Evolutionary conservation across 2,888 invertebrate species (phyloP).

Genomic region (Eupithecia inturbata): DNA sequence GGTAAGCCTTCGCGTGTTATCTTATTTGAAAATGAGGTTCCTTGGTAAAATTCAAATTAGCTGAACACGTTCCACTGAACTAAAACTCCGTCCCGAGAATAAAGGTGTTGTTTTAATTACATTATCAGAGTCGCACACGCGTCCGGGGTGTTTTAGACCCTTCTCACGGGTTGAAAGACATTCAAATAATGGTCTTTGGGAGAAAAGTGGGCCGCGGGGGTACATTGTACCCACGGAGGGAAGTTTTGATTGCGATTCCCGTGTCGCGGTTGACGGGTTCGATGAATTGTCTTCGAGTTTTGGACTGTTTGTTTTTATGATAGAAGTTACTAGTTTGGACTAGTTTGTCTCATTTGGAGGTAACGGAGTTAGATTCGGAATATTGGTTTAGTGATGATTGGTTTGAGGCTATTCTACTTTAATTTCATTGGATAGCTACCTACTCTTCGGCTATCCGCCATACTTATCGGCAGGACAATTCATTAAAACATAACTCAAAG

Average conservation of each 20-base stretch:
- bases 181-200: conserved; percentile 81
- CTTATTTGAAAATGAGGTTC: not conserved
- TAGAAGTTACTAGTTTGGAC: conserved; percentile 35
- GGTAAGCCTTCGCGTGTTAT: not conserved
- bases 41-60: conserved; percentile 31
- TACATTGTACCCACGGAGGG: conserved; percentile 46
- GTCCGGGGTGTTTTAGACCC: conserved; percentile 65
- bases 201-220: conserved; percentile 62
- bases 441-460: not conserved
- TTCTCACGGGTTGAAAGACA: conserved; percentile 83
- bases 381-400: conserved; percentile 25
- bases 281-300: conserved; percentile 61
- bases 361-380: conserved; percentile 18
- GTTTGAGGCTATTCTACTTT: not conserved
- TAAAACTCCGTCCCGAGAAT: conserved; percentile 53
- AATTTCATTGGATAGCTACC: not conserved
- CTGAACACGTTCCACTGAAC: conserved; percentile 27
- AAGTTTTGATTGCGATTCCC: conserved; percentile 80
- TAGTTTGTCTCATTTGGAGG: conserved; percentile 23
- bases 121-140: conserved; percentile 82
- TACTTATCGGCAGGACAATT: not conserved
- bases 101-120: conserved; percentile 85
- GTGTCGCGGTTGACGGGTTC: conserved; percentile 73
- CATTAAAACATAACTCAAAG: not conserved
- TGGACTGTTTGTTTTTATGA: conserved; percentile 54